Evolutionary conservation across 2,888 invertebrate genomes (phyloP), one percentile per base, ranked within the genome.

Genomic region (Aproaerema taeniolella): DNA sequence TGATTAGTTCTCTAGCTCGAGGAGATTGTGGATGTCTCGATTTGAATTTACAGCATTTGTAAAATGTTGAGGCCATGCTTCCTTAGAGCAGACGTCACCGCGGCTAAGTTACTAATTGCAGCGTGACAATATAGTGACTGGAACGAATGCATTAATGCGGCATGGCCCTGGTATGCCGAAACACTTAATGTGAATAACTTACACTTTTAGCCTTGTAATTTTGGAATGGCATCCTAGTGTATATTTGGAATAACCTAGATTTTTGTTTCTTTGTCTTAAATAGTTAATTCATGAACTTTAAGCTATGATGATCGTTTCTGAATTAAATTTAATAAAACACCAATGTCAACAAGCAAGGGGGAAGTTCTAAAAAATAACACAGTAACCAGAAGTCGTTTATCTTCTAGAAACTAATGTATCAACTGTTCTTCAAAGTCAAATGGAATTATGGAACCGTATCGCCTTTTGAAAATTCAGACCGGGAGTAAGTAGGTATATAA

Each of bases 1-100:
- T 71, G 63, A 70, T 70, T 72, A 71, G 67, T 70, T 65, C 59
- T 20, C 20, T 33, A 33, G 75, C 71, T 74, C 75, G 73, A 73
- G 67, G 55, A 67, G 49, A 67, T 61, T 52, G 61, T 65, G 62
- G 68, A 67, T 73, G 71, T 70, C 60, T 65, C 59, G 55, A 62
- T 58, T 65, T 67, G 61, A 63, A 62, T 68, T 64, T 58, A 63
- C 63, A 65, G 67, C 70, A 71, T 72, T 63, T 67, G 65, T 69
- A 67, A 62, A 63, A 25, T 57, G 50, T 52, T 52, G 62, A 54
- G 71, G 71, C 72, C 69, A 72, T 72, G 74, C 75, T 76, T 71
- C 69, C 57, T 69, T 73, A 74, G 68, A 74, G 66, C 69, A 61
- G 52, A 51, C 57, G 57, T 60, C 33, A 33, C 24, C 33, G 17